Base-by-base conservation (phyloP, 2,797 vertebrate genomes). In the Alauda arvensis region DNA sequence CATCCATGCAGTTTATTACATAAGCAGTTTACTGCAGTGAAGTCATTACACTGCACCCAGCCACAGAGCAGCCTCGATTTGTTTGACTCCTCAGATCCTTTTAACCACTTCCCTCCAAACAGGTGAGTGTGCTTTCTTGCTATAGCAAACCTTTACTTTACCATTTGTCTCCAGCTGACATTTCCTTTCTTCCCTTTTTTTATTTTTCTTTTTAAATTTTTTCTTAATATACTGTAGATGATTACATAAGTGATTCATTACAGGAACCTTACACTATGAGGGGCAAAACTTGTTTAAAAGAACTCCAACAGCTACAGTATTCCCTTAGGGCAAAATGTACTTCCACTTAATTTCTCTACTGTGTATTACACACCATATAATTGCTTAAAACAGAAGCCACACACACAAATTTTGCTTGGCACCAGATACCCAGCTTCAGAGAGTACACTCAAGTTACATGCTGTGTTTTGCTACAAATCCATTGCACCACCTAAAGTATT, bases 351-450 rank as follows among this genome's bases (percentile, higher is more conserved):
- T 97, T 97, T 96, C 96, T 97, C 95, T 96, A 46, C 96, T 96
- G 94, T 94, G 95, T 95, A 97, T 96, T 96, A 95, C 95, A 96
- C 87, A 78, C 93, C 95, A 96, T 95, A 95, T 96, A 97, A 97
- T 96, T 96, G 96, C 96, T 95, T 96, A 96, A 96, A 97, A 97
- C 96, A 97, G 96, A 96, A 96, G 95, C 95, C 94, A 95, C 91
- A 94, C 88, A 74, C 71, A 95, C 93, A 94, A 91, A 96, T 96
- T 96, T 96, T 96, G 90, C 92, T 96, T 97, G 97, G 96, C 96
- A 96, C 95, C 55, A 78, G 75, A 77, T 83, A 95, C 82, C 92
- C 95, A 94, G 92, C 94, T 96, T 92, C 77, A 59, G 90, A 95
- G 62, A 74, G 90, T 45, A 93, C 95, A 91, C 92, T 96, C 93